Evolutionary conservation across 2,113 vertebrate genomes (phyloP), one percentile per base, ranked within the genome.

Genomic region (Numenius arquata): DNA sequence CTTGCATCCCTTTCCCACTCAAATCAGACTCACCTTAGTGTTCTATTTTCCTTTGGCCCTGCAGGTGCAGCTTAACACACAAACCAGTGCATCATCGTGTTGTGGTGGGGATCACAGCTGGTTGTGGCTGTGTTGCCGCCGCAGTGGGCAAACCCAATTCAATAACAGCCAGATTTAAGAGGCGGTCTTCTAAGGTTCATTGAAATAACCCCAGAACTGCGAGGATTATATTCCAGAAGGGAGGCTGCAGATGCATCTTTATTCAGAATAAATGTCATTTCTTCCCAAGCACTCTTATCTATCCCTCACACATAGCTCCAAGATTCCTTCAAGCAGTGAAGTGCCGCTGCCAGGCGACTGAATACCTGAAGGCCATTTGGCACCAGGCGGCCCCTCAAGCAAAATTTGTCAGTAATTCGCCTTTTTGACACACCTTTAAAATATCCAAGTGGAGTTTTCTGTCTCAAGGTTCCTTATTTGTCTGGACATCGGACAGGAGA

Each of bases 231-330:
- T 63, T 85, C 89, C 89, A 90, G 47, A 1, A 82, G 94, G 84
- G 68, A 94, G 56, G 75, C 84, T 95, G 68, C 85, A 92, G 93
- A 84, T 72, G 58, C 65, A 89, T 87, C 87, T 86, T 93, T 86
- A 80, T 76, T 70, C 77, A 87, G 75, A 93, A 84, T 61, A 94
- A 93, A 96, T 63, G 59, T 55, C 43, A 76, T 95, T 90, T 88
- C 88, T 88, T 96, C 71, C 90, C 78, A 81, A 96, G 76, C 18
- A 72, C 50, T 70, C 90, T 97, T 97, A 97, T 96, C 97, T 97
- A 13, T 79, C 55, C 76, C 92, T 93, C 90, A 94, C 95, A 97
- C 65, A 88, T n/a, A 94, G 56, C 68, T 82, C 47, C 76, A 76
- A 77, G 86, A 90, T 90, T 74, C 61, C 72, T 94, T 94, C 90